Evolutionary conservation across 2,113 vertebrate genomes (phyloP).

Genomic region (Daphoenositta chrysoptera): DNA sequence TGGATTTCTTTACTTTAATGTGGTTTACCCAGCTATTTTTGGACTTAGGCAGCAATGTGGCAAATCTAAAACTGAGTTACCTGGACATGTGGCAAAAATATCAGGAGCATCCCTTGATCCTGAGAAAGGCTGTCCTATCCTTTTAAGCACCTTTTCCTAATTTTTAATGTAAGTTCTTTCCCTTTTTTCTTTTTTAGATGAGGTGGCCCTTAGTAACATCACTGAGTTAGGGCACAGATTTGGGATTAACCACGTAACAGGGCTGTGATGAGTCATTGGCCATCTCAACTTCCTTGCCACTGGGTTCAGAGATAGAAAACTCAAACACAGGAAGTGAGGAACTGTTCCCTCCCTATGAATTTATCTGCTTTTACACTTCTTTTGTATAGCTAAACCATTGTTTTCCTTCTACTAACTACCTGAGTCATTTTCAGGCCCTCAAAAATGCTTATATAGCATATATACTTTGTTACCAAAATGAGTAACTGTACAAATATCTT

Average conservation of each 20-base stretch:
- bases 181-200: background rate
- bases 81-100: background rate
- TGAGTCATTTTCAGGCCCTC: background rate
- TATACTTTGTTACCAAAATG: background rate
- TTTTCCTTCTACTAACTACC: background rate
- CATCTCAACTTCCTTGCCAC: background rate
- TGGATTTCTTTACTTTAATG: background rate
- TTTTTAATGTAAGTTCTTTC: background rate
- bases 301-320: background rate
- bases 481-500: background rate
- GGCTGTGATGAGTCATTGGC: conserved; percentile 9
- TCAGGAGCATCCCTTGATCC: background rate
- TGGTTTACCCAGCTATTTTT: background rate
- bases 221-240: background rate
- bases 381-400: background rate
- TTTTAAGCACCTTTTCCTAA: background rate
- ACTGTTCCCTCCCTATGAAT: background rate
- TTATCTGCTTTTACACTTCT: background rate
- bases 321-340: background rate
- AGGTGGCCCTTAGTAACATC: background rate
- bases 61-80: background rate
- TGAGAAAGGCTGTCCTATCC: background rate
- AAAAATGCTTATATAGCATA: background rate
- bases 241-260: accelerated
- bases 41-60: accelerated